A percentile compares a stretch with the other conserved stretches of the same genome.
Conservation (phyloP, 2,113 vertebrate genomes). For the Reinhardtius hippoglossoides region DNA sequence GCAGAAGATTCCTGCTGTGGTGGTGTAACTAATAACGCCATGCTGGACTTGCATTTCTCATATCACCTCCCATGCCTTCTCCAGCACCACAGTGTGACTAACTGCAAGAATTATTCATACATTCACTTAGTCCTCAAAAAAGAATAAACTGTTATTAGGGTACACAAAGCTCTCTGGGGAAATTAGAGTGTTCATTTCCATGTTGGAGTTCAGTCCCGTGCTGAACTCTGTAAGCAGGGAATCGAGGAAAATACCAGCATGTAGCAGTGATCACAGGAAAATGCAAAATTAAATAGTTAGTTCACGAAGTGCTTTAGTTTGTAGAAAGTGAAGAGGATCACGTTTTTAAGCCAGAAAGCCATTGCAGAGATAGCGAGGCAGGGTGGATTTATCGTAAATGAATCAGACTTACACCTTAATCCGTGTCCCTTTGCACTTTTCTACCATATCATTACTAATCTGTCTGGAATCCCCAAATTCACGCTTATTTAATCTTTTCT, state of each 20-base stretch:
- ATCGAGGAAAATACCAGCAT: conserved; percentile 4
- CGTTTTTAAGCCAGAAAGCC: conserved; percentile 13
- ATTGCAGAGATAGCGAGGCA: background rate
- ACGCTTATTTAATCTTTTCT: conserved; percentile 4
- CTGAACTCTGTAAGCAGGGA: conserved; percentile 32
- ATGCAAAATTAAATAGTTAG: conserved; percentile 32
- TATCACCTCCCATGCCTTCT: conserved; percentile 25
- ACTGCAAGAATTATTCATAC: conserved; percentile 43
- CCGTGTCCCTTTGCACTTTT: conserved; percentile 8
- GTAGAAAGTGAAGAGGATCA: conserved; percentile 26
- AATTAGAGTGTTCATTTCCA: conserved; percentile 45
- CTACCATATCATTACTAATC: conserved; percentile 22
- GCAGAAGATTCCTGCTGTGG: conserved; percentile 3
- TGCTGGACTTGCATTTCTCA: conserved; percentile 2
- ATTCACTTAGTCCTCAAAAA: conserved; percentile 34
- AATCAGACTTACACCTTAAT: conserved; percentile 34
- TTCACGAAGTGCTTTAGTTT: conserved; percentile 29
- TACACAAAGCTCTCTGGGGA: conserved; percentile 45
- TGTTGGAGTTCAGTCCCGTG: conserved; percentile 35
- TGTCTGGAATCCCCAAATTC: conserved; percentile 9
- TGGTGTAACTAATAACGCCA: conserved; percentile 39
- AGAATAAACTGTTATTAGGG: conserved; percentile 29
- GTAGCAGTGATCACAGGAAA: conserved; percentile 32
- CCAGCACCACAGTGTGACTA: conserved; percentile 18
- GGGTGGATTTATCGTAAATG: conserved; percentile 23